phyloP scores from a whole-genome alignment of 2,888 invertebrate genomes.

The Cyaniris semiargus region DNA sequence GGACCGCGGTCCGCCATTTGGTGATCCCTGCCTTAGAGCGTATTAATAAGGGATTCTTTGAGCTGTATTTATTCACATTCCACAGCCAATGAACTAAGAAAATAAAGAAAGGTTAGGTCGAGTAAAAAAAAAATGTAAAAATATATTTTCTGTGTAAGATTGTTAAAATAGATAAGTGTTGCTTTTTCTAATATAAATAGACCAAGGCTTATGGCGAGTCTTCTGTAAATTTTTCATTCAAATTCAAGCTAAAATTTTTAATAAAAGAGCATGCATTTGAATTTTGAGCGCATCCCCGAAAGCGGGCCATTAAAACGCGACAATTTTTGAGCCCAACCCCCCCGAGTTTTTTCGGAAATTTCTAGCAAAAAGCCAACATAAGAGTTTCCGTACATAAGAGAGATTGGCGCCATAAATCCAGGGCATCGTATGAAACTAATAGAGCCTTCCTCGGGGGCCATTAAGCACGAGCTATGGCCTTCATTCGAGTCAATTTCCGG shows the following conservation, averaged over 20 bases:
- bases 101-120: not conserved
- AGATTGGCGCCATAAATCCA: slow-evolving; percentile 57
- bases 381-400: slow-evolving; percentile 44
- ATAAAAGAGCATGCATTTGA: not conserved
- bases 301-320: not conserved
- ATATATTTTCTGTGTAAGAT: not conserved
- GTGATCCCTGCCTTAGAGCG: no score
- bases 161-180: not conserved
- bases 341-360: not conserved
- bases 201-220: no score
- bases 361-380: slow-evolving; percentile 33
- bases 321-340: not conserved
- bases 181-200: no score
- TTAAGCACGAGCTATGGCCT: slow-evolving; percentile 55
- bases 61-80: not conserved
- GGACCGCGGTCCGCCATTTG: no score
- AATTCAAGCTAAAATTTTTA: not conserved
- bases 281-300: not conserved
- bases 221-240: not conserved
- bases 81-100: not conserved
- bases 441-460: slow-evolving; percentile 59
- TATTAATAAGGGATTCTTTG: not conserved
- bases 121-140: not conserved
- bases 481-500: slow-evolving; percentile 49
- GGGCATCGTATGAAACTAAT: slow-evolving; percentile 59